Percentiles rank a stretch among this genome's conserved stretches.
These are phyloP conservation scores for Pyrgus malvae DNA, from an alignment of 2,888 invertebrate genomes.

Conservation along the genomic window DNA sequence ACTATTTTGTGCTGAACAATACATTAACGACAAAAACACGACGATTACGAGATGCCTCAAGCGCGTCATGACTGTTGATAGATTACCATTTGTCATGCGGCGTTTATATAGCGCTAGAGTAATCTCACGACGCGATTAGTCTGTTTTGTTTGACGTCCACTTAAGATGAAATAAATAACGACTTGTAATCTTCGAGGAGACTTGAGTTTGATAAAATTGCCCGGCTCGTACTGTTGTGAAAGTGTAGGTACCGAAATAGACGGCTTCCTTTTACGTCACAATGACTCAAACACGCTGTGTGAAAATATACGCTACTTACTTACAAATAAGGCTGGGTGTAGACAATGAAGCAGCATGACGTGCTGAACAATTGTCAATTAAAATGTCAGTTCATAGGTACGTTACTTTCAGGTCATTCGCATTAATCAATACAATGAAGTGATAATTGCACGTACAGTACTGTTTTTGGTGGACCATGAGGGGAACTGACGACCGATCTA, in stretches of 20 bases:
- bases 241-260: background rate
- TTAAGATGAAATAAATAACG: slow-evolving; percentile 13
- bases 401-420: too few species aligned
- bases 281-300: background rate
- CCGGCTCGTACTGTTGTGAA: background rate
- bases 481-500: too few species aligned
- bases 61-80: slow-evolving; percentile 1
- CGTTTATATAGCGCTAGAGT: slow-evolving; percentile 14
- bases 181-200: background rate
- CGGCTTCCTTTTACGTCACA: background rate
- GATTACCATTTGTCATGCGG: background rate
- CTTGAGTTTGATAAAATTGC: background rate
- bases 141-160: slow-evolving; percentile 29
- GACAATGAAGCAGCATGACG: background rate
- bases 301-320: background rate
- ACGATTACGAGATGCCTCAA: slow-evolving; percentile 9
- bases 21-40: slow-evolving; percentile 40
- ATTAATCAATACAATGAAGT: too few species aligned
- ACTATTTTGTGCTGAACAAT: slow-evolving; percentile 38
- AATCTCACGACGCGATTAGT: slow-evolving; percentile 26
- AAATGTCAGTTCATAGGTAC: too few species aligned
- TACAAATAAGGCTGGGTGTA: too few species aligned
- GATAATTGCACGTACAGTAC: too few species aligned
- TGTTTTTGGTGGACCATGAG: too few species aligned
- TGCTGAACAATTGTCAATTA: too few species aligned